phyloP scores from a whole-genome alignment of 92 coral and sea anemone genomes.

The Galaxea fascicularis region DNA sequence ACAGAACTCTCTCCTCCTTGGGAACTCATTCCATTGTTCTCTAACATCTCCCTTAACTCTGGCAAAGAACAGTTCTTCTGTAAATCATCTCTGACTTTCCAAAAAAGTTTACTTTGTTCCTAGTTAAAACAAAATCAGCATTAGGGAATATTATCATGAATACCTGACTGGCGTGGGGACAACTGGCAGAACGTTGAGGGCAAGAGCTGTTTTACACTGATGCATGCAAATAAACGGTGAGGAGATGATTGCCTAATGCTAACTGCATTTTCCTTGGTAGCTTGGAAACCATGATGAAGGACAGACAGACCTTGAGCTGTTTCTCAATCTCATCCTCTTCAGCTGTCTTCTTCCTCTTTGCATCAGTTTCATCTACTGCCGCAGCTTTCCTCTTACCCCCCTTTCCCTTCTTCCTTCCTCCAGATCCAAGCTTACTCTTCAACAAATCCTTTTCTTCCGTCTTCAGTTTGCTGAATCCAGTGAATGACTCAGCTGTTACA shows the following conservation, averaged over 20 bases:
- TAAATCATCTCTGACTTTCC: constrained; percentile 93
- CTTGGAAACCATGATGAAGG: too few species aligned
- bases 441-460: constrained; percentile 83
- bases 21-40: constrained; percentile 79
- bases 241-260: too few species aligned
- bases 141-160: neutral
- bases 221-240: neutral
- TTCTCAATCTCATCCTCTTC: constrained; percentile 84
- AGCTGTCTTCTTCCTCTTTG: constrained; percentile 66
- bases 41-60: constrained; percentile 85
- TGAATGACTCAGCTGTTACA: constrained; percentile 86
- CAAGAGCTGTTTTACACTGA: neutral
- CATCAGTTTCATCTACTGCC: constrained; percentile 66
- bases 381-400: constrained; percentile 73
- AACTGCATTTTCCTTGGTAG: too few species aligned
- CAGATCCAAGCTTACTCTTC: constrained; percentile 84
- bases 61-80: constrained; percentile 69
- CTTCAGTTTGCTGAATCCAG: constrained; percentile 81
- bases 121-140: constrained; percentile 20
- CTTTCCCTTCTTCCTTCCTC: constrained; percentile 56
- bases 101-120: constrained; percentile 92
- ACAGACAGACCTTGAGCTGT: constrained; percentile 81
- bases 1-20: constrained; percentile 96
- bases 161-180: neutral
- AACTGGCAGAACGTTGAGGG: neutral